phyloP scores from a whole-genome alignment of 2,797 vertebrate genomes.

The Phalloptychus januarius region DNA sequence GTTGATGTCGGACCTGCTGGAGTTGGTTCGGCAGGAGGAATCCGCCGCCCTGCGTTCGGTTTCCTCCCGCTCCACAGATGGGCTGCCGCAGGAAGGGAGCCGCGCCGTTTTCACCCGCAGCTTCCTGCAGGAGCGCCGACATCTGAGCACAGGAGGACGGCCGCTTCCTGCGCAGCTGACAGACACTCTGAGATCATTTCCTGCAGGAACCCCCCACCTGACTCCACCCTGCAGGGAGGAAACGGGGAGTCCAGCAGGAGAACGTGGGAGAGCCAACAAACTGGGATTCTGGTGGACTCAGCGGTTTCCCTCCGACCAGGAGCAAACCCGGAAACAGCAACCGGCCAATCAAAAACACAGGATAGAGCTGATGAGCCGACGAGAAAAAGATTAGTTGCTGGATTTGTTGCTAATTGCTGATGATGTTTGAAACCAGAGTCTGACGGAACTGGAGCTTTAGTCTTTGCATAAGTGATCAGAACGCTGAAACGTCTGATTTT shows the following conservation, averaged over 20 bases:
- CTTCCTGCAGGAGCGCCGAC: conserved; percentile 68
- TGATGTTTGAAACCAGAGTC: too few relatives aligned
- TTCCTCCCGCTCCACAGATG: conserved; percentile 1
- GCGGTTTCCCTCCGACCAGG: background rate
- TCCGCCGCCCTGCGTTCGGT: background rate
- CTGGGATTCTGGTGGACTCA: background rate
- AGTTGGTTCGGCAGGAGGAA: conserved; percentile 1
- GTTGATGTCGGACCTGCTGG: background rate
- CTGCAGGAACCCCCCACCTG: conserved; percentile 47
- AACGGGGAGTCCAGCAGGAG: conserved; percentile 2
- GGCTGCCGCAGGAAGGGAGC: conserved; percentile 47
- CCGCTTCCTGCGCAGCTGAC: conserved; percentile 79
- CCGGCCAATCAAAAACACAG: too few relatives aligned
- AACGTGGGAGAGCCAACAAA: conserved; percentile 8
- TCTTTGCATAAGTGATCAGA: too few relatives aligned
- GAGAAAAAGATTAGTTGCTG: too few relatives aligned
- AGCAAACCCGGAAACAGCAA: background rate
- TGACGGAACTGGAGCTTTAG: too few relatives aligned
- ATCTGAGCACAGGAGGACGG: conserved; percentile 29
- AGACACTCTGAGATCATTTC: conserved; percentile 76
- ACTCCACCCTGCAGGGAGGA: conserved; percentile 33
- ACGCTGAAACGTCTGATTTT: too few relatives aligned
- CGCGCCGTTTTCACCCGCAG: conserved; percentile 56
- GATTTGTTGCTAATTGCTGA: too few relatives aligned
- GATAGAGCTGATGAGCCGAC: too few relatives aligned